Base-by-base conservation (phyloP, 2,797 vertebrate species). In the Zenarchopterus dispar region DNA sequence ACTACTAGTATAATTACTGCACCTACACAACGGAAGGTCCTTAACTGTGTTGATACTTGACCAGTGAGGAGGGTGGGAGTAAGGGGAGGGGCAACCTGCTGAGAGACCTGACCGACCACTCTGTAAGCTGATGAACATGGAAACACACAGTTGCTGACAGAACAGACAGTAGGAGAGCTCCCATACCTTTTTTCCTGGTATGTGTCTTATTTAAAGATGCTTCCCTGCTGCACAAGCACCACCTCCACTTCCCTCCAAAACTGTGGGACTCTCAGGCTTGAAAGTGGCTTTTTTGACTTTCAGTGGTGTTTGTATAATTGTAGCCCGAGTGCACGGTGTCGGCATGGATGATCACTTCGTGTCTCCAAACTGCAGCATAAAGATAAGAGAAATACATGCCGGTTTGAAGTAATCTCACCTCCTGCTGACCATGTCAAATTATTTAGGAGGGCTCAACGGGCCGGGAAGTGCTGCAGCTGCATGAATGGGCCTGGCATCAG, bases 251-350 rank as follows among this genome's bases (percentile, higher is more conserved):
- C 61, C 48, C 56, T 70, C 49, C 62, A 68, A 62, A 80, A 47
- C 70, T 52, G 52, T 70, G 49, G 65, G 45, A 17, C 57, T 84
- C 83, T 80, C 71, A 31, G 78, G 74, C 87, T 86, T 73, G 57
- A 89, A 90, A 72, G 78, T 81, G 87, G 90, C 89, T 91, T 92
- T n/a, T 92, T 91, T 87, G 85, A 89, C 87, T 88, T 89, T 78
- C 77, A 81, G 43, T 64, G 4, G 33, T 13, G 92, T 94, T 92
- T 93, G 89, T 92, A 93, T 94, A 93, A 93, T 93, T 84, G 85
- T 85, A 68, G 89, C 42, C 80, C 71, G 74, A 80, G 83, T 90
- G 92, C 88, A 91, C 81, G 88, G 74, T 53, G 80, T 81, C 85
- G 85, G 89, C 90, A 87, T 76, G 87, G 87, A 91, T 86, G 89